These are phyloP conservation scores for Centruroides vittatus DNA, from an alignment of 1,140 invertebrate genomes.

Conservation along the genomic window DNA sequence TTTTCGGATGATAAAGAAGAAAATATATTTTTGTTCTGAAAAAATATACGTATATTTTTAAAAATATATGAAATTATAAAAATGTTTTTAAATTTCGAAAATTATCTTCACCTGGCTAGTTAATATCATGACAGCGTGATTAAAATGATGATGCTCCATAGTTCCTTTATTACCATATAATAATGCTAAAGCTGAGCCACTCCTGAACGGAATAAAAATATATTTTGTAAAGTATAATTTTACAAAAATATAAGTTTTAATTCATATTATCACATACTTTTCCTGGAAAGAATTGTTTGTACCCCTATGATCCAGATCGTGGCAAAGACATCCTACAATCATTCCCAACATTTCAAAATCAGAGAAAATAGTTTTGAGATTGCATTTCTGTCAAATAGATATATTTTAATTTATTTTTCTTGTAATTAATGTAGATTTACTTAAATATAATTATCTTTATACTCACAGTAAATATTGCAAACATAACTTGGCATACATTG, in stretches of 20 bases:
- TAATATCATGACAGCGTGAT: constrained; percentile 39
- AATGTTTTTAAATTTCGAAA: background rate
- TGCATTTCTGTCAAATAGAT: constrained; percentile 17
- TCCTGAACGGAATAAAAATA: constrained; percentile 12
- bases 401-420: background rate
- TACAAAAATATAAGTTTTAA: background rate
- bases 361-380: constrained; percentile 22
- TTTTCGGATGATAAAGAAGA: constrained; percentile 21
- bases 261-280: constrained; percentile 22
- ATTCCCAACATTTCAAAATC: constrained; percentile 26
- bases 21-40: too few relatives aligned
- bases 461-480: constrained; percentile 72
- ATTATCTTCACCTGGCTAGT: constrained; percentile 25
- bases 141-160: constrained; percentile 39
- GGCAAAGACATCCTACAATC: constrained; percentile 26
- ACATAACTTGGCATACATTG: constrained; percentile 96
- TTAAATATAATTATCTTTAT: too few relatives aligned
- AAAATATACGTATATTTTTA: too few relatives aligned
- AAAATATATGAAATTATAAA: constrained; percentile 15
- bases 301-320: constrained; percentile 28
- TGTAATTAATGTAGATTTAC: too few relatives aligned
- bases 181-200: constrained; percentile 30
- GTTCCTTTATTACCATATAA: constrained; percentile 35
- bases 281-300: constrained; percentile 31
- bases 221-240: constrained; percentile 3